Evolutionary conservation across 2,113 vertebrate genomes (phyloP).

Genomic region (Tricholaema leucomelas): DNA sequence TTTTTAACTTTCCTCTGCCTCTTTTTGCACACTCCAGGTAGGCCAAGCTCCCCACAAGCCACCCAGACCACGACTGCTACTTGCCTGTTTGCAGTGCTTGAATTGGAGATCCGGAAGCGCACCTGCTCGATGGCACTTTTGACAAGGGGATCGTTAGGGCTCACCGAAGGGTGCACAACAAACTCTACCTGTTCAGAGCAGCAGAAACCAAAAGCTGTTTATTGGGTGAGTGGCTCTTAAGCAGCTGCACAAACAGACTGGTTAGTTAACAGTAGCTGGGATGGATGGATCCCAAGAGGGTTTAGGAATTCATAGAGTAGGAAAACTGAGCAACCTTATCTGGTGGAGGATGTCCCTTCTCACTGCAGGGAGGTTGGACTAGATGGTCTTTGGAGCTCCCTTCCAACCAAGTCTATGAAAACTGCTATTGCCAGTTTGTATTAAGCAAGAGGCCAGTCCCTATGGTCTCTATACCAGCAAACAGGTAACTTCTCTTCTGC

Average conservation of each 20-base stretch:
- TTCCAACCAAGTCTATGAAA: not conserved
- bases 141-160: conserved; percentile 85
- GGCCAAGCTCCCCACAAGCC: not conserved
- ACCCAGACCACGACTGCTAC: not conserved
- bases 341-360: too few species aligned
- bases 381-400: too few species aligned
- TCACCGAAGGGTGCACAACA: conserved; percentile 90
- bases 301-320: not conserved
- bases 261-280: not conserved
- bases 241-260: not conserved
- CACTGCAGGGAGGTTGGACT: too few species aligned
- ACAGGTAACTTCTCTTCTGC: not conserved
- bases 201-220: not conserved
- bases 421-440: not conserved
- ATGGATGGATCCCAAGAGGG: not conserved
- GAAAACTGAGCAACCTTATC: too few species aligned
- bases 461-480: not conserved
- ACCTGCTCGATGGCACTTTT: conserved; percentile 90
- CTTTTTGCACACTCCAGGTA: not conserved
- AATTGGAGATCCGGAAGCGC: conserved; percentile 92
- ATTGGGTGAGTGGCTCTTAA: not conserved
- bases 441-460: not conserved
- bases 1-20: not conserved
- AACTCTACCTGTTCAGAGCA: conserved; percentile 83
- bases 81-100: conserved; percentile 83